Base-by-base conservation (phyloP, 2,888 invertebrate genomes). In the Noctua janthina region DNA sequence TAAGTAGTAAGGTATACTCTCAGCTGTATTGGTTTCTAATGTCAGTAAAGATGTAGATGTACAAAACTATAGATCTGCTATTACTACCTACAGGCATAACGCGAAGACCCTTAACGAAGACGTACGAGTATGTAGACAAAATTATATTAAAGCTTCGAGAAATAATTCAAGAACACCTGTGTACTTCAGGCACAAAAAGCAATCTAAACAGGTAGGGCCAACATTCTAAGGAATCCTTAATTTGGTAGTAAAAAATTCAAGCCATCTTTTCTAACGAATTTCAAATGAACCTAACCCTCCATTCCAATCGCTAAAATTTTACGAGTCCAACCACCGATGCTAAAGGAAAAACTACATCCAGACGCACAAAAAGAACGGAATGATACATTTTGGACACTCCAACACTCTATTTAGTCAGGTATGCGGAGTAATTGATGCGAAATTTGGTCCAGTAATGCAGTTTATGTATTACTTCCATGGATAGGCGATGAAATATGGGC, bases 401-500 rank as follows among this genome's bases (percentile, higher is more conserved):
- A 56, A 29, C 7, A 67, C 76, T 68, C 17, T 8, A 79, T 74
- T 70, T 85, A 82, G 83, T 59, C 74, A 82, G 39, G 59, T 76
- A 84, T 85, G 79, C 76, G 56, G 13, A 62, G 72, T 83, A 74
- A 74, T 80, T 11, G 73, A 79, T 64, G 49, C 71, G 35, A 83
- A 64, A 79, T 86, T 85, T 69, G 76, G 79, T 77, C 23, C 62
- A 74, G 83, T 69, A 85, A 89, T 86, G 81, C 73, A 72, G 86
- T 88, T 81, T 76, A 86, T 76, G 76, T 71, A 84, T 85, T 76
- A 81, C 67, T 73, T 74, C 77, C 84, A 62, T 75, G 79, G 49
- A 66, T 69, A 59, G 68, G 39, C 13, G 73, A 54, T 69, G 82
- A 82, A 86, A 82, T 82, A 82, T 76, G 84, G 70, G 5, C 76